Percentiles rank a stretch among this genome's conserved stretches.
These are phyloP conservation scores for Micoletzkya japonica DNA, from an alignment of 2,888 invertebrate genomes.

Conservation along the genomic window DNA sequence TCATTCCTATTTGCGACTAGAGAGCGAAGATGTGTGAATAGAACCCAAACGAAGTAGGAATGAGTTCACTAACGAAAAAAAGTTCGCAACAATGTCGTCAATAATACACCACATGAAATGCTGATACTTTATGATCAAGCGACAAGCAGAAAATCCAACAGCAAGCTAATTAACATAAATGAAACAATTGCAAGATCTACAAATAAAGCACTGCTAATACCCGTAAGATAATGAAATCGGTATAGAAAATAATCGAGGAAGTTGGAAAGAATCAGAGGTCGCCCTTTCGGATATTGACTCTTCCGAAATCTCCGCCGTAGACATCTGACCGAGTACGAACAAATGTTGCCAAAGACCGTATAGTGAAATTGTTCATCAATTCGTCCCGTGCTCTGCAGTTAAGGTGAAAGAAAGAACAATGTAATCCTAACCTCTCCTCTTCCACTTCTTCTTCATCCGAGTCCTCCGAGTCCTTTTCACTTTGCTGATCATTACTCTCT, in stretches of 20 bases:
- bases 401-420: background rate
- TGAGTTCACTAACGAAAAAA: background rate
- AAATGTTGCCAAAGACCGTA: constrained; percentile 49
- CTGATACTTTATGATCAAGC: too few relatives aligned
- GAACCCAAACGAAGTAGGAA: background rate
- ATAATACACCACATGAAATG: background rate
- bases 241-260: too few relatives aligned
- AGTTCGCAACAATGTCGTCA: background rate
- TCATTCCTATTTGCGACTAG: background rate
- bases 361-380: constrained; percentile 46
- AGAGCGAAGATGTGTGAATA: constrained; percentile 4
- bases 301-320: constrained; percentile 48
- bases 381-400: constrained; percentile 32
- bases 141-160: too few relatives aligned
- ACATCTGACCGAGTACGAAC: constrained; percentile 43
- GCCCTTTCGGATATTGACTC: constrained; percentile 43
- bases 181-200: too few relatives aligned
- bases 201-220: too few relatives aligned
- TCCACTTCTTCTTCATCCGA: background rate
- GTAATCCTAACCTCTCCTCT: background rate
- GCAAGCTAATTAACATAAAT: too few relatives aligned
- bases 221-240: too few relatives aligned
- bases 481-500: constrained; percentile 13
- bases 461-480: background rate
- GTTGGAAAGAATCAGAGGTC: constrained; percentile 31